Base-by-base conservation (phyloP, 2,888 invertebrate genomes). In the Copidosoma aretas region DNA sequence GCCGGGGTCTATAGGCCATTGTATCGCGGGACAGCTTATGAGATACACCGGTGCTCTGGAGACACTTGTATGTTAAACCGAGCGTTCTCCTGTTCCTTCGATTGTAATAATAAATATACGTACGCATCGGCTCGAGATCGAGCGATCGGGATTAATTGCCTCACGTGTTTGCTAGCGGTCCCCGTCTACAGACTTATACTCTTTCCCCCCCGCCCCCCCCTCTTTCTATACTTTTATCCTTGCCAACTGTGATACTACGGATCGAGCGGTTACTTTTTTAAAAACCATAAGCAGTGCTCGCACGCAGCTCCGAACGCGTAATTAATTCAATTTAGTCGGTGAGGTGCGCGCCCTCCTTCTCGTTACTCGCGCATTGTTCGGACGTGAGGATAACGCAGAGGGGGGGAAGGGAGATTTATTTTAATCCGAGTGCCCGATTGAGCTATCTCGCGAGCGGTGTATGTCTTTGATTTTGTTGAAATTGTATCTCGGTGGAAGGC, bases 21-120 rank as follows among this genome's bases (percentile, higher is more conserved):
- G 69, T 65, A 54, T 53, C 3, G 68, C 64, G 46, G 60, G 68
- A 68, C 60, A 49, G 43, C 59, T 65, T 32, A 32, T 32, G 60
- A 64, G 61, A 62, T 49, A 24, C 24, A 41, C 24, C n/a, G n/a
- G n/a, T 10, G 46, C 17, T 14, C 41, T 51, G 49, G 60, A 64
- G 71, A 73, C 73, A 73, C 75, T 75, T 74, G 65, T 75, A 75
- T 32, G 32, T 72, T 72, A 73, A 73, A 60, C 39, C 62, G 58
- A 21, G 25, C 60, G 65, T 17, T 32, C 4, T 58, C 32, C 32
- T 32, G 32, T 32, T 32, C 32, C 32, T 32, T 62, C 64, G 65
- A 67, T 70, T 32, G 32, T 32, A 32, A 32, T 66, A n/a, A n/a
- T n/a, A n/a, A n/a, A n/a, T n/a, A n/a, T n/a, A n/a, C n/a, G n/a